These are phyloP conservation scores for Xestia sexstrigata DNA, from an alignment of 2,888 invertebrate genomes.

Conservation along the genomic window DNA sequence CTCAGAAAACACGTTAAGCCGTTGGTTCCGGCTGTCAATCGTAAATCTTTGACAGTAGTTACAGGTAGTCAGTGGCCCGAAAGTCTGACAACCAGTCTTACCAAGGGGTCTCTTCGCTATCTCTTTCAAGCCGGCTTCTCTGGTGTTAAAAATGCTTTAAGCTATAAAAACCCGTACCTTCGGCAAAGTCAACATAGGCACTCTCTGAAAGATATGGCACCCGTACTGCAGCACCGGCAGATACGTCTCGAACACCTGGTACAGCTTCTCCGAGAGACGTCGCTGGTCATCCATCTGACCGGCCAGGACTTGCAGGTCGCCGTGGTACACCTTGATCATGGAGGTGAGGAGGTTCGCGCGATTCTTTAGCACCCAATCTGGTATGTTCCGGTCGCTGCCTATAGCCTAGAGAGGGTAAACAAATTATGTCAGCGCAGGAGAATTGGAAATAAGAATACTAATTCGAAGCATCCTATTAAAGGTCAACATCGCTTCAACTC, in stretches of 20 bases:
- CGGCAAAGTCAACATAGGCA: constrained; percentile 95
- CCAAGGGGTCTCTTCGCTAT: neutral
- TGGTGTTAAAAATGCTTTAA: neutral
- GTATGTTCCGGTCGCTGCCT: constrained; percentile 96
- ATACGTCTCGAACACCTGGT: constrained; percentile 97
- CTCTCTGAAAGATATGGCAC: constrained; percentile 95
- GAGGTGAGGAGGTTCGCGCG: constrained; percentile 94
- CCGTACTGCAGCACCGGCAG: constrained; percentile 96
- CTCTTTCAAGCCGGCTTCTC: neutral
- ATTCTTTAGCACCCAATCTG: constrained; percentile 95
- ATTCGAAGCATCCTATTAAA: neutral
- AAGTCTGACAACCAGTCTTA: too few species aligned
- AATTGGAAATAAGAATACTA: neutral
- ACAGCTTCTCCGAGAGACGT: constrained; percentile 92
- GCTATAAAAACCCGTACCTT: constrained; percentile 89
- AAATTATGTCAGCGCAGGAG: neutral
- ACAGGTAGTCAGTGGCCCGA: too few species aligned
- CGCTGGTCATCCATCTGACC: constrained; percentile 89
- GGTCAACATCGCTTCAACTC: neutral
- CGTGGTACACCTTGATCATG: constrained; percentile 95
- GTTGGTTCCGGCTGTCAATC: too few species aligned
- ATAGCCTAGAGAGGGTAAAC: constrained; percentile 92
- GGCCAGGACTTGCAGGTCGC: constrained; percentile 94
- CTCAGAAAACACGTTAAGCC: too few species aligned
- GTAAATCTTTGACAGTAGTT: too few species aligned